These are phyloP conservation scores for Sitobion miscanthi DNA, from an alignment of 1,140 invertebrate species.

Conservation along the genomic window DNA sequence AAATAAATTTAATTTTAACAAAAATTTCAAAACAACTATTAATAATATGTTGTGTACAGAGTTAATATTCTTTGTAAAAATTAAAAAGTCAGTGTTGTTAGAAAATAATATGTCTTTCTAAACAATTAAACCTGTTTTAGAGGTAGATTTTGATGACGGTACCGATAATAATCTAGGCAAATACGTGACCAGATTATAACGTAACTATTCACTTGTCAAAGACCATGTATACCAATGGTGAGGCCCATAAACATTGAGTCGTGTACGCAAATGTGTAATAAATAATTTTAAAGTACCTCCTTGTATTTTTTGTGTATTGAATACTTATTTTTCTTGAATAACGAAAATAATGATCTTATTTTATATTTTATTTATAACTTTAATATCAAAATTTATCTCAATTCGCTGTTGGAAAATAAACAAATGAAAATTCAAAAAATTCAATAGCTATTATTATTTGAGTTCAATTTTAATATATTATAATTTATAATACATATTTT, in stretches of 20 bases:
- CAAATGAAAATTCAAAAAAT: neutral
- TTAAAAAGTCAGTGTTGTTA: constrained; percentile 20
- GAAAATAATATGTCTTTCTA: constrained; percentile 15
- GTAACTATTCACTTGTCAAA: constrained; percentile 33
- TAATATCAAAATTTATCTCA: neutral
- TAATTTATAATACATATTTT: too few relatives aligned
- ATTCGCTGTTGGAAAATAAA: neutral
- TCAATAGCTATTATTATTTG: neutral
- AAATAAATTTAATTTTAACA: neutral
- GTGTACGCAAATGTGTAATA: constrained; percentile 8
- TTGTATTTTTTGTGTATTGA: neutral
- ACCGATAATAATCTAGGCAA: constrained; percentile 44
- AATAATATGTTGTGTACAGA: neutral
- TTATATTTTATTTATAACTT: neutral
- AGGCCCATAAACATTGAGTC: constrained; percentile 23
- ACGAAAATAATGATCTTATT: neutral
- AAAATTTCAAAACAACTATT: neutral
- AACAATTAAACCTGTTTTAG: constrained; percentile 52
- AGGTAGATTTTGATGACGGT: neutral
- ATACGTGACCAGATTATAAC: constrained; percentile 54
- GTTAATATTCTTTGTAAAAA: constrained; percentile 30
- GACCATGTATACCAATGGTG: neutral
- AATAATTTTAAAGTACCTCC: neutral
- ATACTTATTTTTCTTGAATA: neutral
- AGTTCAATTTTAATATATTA: neutral